Conservation (phyloP, 2,113 vertebrate species). For the Chunga burmeisteri region DNA sequence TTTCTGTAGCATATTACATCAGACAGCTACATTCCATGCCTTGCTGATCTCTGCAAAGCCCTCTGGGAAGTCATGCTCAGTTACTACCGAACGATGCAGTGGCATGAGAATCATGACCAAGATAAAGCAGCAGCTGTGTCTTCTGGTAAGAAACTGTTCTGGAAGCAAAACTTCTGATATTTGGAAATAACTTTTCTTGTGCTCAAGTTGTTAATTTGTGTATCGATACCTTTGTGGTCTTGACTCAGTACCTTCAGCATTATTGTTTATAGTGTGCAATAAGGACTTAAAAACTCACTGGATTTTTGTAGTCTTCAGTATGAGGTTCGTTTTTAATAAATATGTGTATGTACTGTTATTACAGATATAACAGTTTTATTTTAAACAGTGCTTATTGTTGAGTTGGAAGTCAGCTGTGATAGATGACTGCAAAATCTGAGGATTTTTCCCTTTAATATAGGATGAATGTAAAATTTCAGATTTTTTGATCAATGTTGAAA, state of each 20-base stretch:
- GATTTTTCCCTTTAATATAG: not conserved
- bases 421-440: not conserved
- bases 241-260: not conserved
- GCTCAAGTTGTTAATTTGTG: not conserved
- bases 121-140: constrained; percentile 72
- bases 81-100: constrained; percentile 95
- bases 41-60: constrained; percentile 96
- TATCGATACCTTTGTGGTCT: not conserved
- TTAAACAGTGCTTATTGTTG: not conserved
- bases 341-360: not conserved
- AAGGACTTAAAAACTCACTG: not conserved
- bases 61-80: constrained; percentile 99
- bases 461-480: not conserved
- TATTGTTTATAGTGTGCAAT: not conserved
- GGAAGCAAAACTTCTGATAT: not conserved
- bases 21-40: constrained; percentile 98
- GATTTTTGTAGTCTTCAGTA: not conserved
- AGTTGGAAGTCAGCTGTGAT: not conserved
- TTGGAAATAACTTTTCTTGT: not conserved
- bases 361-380: not conserved
- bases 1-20: constrained; percentile 89
- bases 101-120: constrained; percentile 90
- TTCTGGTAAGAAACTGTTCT: constrained; percentile 76
- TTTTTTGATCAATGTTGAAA: not conserved
- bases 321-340: not conserved